Conservation (phyloP, 1,140 invertebrate species). For the Drosophila paulistorum region DNA sequence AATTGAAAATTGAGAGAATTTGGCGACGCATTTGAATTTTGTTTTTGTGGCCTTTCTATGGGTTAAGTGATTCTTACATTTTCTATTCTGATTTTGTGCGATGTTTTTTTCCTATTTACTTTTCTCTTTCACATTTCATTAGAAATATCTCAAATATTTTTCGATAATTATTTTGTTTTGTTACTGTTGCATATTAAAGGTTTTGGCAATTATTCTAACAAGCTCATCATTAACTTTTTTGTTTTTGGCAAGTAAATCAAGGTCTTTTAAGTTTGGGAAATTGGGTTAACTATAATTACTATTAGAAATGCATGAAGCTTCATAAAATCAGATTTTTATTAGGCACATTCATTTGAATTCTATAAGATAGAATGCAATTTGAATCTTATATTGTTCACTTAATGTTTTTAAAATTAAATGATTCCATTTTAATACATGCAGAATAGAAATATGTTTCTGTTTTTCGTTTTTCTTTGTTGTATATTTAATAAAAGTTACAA, state of each 20-base stretch:
- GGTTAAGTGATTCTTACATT: slow-evolving; percentile 30
- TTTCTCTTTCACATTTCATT: background rate
- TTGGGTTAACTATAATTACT: too few species aligned
- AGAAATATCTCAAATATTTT: slow-evolving; percentile 13
- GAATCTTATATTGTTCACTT: too few species aligned
- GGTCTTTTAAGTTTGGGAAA: slow-evolving; percentile 38
- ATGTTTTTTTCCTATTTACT: background rate
- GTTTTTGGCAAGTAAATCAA: slow-evolving; percentile 56
- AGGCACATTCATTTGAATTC: too few species aligned
- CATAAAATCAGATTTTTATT: too few species aligned
- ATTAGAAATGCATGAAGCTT: too few species aligned
- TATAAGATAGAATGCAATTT: too few species aligned
- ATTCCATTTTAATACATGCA: too few species aligned
- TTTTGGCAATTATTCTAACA: slow-evolving; percentile 36
- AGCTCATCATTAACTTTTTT: slow-evolving; percentile 44
- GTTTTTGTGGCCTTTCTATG: slow-evolving; percentile 18
- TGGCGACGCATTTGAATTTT: slow-evolving; percentile 6
- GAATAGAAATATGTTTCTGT: too few species aligned
- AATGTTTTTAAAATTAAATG: too few species aligned
- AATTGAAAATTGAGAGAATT: background rate
- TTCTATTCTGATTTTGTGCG: slow-evolving; percentile 8
- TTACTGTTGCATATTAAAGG: slow-evolving; percentile 5
- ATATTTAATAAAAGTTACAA: background rate
- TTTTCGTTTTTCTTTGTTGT: background rate
- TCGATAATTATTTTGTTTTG: slow-evolving; percentile 7